These are phyloP conservation scores for Parnassius mnemosyne DNA, from an alignment of 2,888 invertebrate genomes.

Conservation along the genomic window DNA sequence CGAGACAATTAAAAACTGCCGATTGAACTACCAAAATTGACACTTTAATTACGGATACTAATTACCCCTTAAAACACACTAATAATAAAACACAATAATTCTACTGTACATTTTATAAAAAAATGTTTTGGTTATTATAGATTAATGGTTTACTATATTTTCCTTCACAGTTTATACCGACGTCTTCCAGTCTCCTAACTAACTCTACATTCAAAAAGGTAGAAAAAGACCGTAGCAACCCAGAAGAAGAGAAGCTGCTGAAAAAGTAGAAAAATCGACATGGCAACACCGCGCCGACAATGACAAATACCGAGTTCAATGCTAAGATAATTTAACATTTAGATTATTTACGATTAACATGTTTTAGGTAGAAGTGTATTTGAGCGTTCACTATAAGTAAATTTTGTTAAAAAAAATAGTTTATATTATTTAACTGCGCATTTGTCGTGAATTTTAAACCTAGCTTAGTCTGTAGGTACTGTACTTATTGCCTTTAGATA, in stretches of 20 bases:
- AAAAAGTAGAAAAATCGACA: slow-evolving; percentile 53
- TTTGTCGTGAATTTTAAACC: slow-evolving; percentile 21
- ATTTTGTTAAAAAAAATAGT: no score
- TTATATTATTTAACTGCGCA: slow-evolving; percentile 27
- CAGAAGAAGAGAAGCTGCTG: slow-evolving; percentile 64
- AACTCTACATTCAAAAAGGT: slow-evolving; percentile 56
- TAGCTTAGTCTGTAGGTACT: slow-evolving; percentile 24
- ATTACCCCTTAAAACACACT: no score
- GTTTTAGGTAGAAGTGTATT: slow-evolving; percentile 14
- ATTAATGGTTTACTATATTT: not conserved
- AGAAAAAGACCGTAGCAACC: slow-evolving; percentile 38
- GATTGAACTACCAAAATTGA: no score
- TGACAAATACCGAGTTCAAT: slow-evolving; percentile 19
- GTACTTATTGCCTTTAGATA: slow-evolving; percentile 24
- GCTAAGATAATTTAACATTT: slow-evolving; percentile 5
- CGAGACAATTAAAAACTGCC: no score
- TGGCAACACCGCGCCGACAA: slow-evolving; percentile 36
- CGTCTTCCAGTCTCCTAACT: slow-evolving; percentile 55
- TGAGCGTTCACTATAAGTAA: slow-evolving; percentile 10
- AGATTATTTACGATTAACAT: slow-evolving; percentile 2
- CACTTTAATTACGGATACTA: no score
- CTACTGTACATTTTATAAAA: no score
- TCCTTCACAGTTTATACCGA: slow-evolving; percentile 47
- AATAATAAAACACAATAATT: no score
- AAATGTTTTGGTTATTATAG: not conserved